Conservation (phyloP, 2,113 vertebrate species). For the Crocuta crocuta region DNA sequence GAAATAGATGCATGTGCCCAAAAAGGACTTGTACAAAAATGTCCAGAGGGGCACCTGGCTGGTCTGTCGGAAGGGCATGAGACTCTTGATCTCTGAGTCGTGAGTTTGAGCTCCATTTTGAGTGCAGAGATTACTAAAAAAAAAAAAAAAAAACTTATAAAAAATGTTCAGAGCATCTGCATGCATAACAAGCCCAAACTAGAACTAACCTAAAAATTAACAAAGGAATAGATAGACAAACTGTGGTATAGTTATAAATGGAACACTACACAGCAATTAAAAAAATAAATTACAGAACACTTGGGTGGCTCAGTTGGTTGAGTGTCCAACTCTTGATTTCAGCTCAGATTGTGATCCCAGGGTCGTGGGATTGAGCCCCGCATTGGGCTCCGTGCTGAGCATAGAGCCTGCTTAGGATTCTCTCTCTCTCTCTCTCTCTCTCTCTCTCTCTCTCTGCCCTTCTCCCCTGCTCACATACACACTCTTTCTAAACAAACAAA, state of each 20-base stretch:
- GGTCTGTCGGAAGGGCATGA: not conserved
- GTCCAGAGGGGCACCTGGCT: not conserved
- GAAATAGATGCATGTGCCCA: not conserved
- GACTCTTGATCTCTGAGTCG: not conserved
- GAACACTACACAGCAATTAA: not conserved
- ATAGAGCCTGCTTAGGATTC: too few relatives aligned
- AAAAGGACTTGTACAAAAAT: not conserved
- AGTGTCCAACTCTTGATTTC: too few relatives aligned
- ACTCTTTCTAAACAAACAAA: too few relatives aligned
- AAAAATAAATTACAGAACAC: not conserved
- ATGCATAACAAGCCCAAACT: not conserved
- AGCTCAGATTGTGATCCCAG: too few relatives aligned
- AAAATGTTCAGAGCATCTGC: not conserved
- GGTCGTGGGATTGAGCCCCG: too few relatives aligned
- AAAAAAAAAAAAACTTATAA: not conserved
- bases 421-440: too few relatives aligned
- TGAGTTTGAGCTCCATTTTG: not conserved
- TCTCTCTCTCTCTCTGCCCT: too few relatives aligned
- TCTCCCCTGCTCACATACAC: too few relatives aligned
- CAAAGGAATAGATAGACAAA: not conserved
- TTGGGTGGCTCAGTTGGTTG: too few relatives aligned
- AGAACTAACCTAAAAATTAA: slow-evolving; percentile 3
- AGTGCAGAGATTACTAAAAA: not conserved
- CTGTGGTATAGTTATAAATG: not conserved
- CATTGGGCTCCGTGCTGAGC: too few relatives aligned